Evolutionary conservation across 1,140 invertebrate species (phyloP).

Genomic region (Fragariocoptes setiger): DNA sequence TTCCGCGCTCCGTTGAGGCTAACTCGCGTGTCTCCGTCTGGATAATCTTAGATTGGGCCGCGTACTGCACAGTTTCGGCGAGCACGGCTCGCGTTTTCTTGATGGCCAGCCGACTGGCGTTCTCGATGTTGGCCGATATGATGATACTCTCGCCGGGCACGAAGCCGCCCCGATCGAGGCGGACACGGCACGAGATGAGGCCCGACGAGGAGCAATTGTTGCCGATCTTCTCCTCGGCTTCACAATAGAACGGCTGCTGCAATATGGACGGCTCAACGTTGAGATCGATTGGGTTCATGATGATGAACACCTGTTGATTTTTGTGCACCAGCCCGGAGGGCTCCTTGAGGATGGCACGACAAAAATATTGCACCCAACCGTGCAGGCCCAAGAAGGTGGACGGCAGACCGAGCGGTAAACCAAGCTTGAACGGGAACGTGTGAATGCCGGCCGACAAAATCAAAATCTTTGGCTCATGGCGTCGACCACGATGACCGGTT

Average conservation of each 20-base stretch:
- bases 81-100: conserved; percentile 37
- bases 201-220: conserved; percentile 49
- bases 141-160: conserved; percentile 68
- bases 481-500: neutral
- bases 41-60: conserved; percentile 40
- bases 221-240: conserved; percentile 57
- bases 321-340: conserved; percentile 65
- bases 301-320: conserved; percentile 81
- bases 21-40: conserved; percentile 57
- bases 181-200: conserved; percentile 41
- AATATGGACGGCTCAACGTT: conserved; percentile 59
- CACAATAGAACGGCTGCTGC: conserved; percentile 64
- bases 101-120: conserved; percentile 42
- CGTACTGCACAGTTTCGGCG: conserved; percentile 64
- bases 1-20: conserved; percentile 40
- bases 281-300: conserved; percentile 78
- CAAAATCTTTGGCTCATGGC: conserved; percentile 6
- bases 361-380: conserved; percentile 81
- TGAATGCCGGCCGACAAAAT: conserved; percentile 68
- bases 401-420: conserved; percentile 52
- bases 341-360: conserved; percentile 57
- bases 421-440: conserved; percentile 74
- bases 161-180: conserved; percentile 59
- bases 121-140: conserved; percentile 47
- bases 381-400: conserved; percentile 68